Conservation (phyloP, 2,113 vertebrate species). For the Lycocorax pyrrhopterus region DNA sequence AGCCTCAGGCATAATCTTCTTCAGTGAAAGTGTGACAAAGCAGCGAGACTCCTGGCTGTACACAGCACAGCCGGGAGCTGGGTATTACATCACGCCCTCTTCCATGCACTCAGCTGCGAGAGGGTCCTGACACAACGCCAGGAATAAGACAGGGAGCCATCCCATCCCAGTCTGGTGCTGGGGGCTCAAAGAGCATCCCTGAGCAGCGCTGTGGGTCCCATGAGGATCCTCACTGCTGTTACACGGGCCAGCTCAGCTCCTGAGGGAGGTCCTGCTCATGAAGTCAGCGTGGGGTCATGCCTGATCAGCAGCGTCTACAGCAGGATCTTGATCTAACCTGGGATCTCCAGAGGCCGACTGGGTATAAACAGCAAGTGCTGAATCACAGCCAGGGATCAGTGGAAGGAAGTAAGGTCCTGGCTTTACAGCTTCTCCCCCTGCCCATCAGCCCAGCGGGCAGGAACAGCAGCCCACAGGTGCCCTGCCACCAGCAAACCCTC, state of each 20-base stretch:
- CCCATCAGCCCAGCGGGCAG: not conserved
- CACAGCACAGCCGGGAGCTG: fast-evolving
- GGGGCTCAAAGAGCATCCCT: not conserved
- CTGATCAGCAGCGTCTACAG: not conserved
- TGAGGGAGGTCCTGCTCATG: not conserved
- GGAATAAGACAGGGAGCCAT: not conserved
- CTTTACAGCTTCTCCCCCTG: fast-evolving
- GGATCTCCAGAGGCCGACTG: not conserved
- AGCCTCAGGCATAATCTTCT: not conserved
- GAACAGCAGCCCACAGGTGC: fast-evolving
- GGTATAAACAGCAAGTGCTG: not conserved
- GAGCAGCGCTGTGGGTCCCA: not conserved
- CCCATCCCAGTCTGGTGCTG: not conserved
- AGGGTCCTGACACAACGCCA: not conserved
- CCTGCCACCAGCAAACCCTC: not conserved
- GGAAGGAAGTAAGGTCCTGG: not conserved
- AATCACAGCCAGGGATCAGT: not conserved
- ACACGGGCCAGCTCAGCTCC: not conserved
- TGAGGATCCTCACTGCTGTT: not conserved
- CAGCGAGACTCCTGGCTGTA: not conserved
- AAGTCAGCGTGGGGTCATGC: fast-evolving
- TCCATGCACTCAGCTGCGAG: not conserved
- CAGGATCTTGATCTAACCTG: not conserved
- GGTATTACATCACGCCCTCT: not conserved
- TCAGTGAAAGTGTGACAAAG: conserved; percentile 1